phyloP scores from a whole-genome alignment of 2,888 invertebrate species.

The Mayetiola destructor region DNA sequence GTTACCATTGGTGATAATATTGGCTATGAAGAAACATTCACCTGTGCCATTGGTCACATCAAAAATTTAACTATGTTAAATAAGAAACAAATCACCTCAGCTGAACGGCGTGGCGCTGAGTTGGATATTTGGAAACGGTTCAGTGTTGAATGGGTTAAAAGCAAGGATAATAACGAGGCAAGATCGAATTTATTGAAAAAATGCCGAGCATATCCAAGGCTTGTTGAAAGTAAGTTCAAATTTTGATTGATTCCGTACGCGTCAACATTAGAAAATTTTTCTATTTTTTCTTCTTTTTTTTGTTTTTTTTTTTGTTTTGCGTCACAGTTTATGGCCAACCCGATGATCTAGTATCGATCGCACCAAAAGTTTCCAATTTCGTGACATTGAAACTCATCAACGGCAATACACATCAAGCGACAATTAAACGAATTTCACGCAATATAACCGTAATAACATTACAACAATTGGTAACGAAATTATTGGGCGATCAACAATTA shows the following conservation, averaged over 20 bases:
- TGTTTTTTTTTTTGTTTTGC: conserved; percentile 16
- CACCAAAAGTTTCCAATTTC: conserved; percentile 52
- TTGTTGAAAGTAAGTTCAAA: conserved; percentile 53
- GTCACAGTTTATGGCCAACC: conserved; percentile 67
- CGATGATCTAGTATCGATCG: conserved; percentile 51
- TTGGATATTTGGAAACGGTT: conserved; percentile 80
- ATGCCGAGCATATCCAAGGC: conserved; percentile 61
- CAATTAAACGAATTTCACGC: conserved; percentile 56
- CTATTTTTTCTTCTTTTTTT: not conserved
- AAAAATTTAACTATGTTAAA: conserved; percentile 56
- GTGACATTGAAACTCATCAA: conserved; percentile 45
- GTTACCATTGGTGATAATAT: conserved; percentile 29
- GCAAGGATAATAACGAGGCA: conserved; percentile 37
- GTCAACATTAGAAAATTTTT: too few relatives aligned
- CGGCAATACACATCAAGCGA: conserved; percentile 34
- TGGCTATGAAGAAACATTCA: conserved; percentile 53
- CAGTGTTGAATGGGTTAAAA: conserved; percentile 55
- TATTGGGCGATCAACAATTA: conserved; percentile 39
- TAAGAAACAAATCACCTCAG: conserved; percentile 49
- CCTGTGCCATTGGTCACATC: conserved; percentile 71
- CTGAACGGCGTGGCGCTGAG: conserved; percentile 72
- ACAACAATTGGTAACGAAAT: conserved; percentile 60
- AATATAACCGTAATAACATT: conserved; percentile 73
- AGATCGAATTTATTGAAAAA: conserved; percentile 44
- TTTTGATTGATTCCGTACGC: not conserved